These are phyloP conservation scores for Polymixis lichenea DNA, from an alignment of 2,888 invertebrate genomes.

Conservation along the genomic window DNA sequence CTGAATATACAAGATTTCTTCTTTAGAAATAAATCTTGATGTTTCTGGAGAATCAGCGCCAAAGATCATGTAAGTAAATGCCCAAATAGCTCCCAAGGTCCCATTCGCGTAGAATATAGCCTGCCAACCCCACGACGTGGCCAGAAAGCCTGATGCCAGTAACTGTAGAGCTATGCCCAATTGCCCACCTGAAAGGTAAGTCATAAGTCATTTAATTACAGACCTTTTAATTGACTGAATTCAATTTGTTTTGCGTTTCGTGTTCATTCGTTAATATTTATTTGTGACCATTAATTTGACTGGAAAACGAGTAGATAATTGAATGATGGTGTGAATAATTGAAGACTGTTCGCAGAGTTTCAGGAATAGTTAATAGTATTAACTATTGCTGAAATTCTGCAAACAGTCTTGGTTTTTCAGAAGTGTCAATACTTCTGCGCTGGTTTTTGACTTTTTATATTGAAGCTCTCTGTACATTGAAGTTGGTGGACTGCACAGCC, in stretches of 20 bases:
- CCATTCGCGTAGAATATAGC: conserved; percentile 95
- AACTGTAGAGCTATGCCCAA: conserved; percentile 95
- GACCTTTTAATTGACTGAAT: conserved; percentile 13
- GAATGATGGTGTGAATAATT: conserved; percentile 10
- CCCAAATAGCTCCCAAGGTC: conserved; percentile 91
- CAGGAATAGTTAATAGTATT: background rate
- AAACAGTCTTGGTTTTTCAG: background rate
- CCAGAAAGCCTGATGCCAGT: conserved; percentile 93
- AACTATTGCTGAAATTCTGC: too few species aligned
- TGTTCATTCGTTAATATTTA: conserved; percentile 31
- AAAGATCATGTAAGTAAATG: conserved; percentile 90
- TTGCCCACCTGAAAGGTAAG: conserved; percentile 91
- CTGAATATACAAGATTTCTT: conserved; percentile 93
- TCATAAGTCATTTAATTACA: conserved; percentile 27
- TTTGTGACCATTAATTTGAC: conserved; percentile 3
- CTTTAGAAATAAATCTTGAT: conserved; percentile 90
- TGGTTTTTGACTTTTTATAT: background rate
- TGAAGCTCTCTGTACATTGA: background rate
- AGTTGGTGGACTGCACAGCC: background rate
- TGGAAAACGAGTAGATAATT: conserved; percentile 38
- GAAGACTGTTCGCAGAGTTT: background rate
- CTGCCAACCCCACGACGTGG: conserved; percentile 93
- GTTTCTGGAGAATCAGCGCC: conserved; percentile 93
- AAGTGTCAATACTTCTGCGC: background rate
- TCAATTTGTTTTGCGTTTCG: conserved; percentile 35